These are phyloP conservation scores for Fulmarus glacialis DNA, from an alignment of 2,113 vertebrate genomes.

Conservation along the genomic window DNA sequence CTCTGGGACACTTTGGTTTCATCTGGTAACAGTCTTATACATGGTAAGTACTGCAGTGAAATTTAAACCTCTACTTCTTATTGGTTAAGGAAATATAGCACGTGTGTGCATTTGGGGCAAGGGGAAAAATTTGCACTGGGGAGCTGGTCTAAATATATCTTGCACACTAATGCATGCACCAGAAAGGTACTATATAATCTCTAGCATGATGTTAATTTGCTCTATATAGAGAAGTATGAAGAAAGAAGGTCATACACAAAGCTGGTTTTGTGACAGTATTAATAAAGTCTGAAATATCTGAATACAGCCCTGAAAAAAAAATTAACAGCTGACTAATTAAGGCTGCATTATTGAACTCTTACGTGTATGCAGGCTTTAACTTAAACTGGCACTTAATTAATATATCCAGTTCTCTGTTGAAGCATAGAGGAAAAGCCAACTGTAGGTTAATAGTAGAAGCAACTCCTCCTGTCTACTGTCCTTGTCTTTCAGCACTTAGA, in stretches of 20 bases:
- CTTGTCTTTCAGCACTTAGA: background rate
- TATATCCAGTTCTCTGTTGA: background rate
- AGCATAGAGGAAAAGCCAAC: background rate
- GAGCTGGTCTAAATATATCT: background rate
- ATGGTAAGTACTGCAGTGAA: conserved; percentile 77
- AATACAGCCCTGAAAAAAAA: background rate
- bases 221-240: background rate
- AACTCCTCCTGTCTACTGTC: background rate
- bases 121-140: too few species aligned
- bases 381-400: background rate
- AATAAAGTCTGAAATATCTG: background rate
- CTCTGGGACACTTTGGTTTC: conserved; percentile 92
- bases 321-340: background rate
- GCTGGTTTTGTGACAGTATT: background rate
- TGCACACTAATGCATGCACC: background rate
- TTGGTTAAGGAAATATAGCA: background rate
- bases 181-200: background rate
- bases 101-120: background rate
- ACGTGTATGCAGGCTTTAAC: background rate
- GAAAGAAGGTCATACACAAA: background rate
- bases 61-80: background rate
- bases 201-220: background rate
- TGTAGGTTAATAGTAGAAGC: background rate
- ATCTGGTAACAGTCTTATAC: conserved; percentile 86
- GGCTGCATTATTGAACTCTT: background rate